Conservation (phyloP, 2,113 vertebrate species). For the Pavo muticus region DNA sequence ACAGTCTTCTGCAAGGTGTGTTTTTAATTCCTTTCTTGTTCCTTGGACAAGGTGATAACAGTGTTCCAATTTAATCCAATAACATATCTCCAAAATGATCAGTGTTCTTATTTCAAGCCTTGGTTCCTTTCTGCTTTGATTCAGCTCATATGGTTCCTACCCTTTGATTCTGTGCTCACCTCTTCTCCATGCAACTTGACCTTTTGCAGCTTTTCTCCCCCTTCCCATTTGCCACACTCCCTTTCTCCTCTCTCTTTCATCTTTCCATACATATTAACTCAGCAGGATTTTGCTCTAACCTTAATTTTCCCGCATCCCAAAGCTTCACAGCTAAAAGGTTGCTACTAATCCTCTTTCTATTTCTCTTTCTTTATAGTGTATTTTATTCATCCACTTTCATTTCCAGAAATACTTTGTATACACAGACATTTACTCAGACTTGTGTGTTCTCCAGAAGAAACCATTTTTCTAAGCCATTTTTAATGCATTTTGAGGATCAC, state of each 20-base stretch:
- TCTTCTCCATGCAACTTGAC: slow-evolving; percentile 71
- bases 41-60: slow-evolving; percentile 63
- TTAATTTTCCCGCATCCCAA: slow-evolving; percentile 68
- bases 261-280: slow-evolving; percentile 73
- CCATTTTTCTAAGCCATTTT: slow-evolving; percentile 70
- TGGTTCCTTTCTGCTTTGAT: slow-evolving; percentile 65
- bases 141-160: slow-evolving; percentile 44
- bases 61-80: slow-evolving; percentile 69
- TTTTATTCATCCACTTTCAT: slow-evolving; percentile 76
- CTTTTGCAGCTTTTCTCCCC: slow-evolving; percentile 66
- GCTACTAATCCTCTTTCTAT: slow-evolving; percentile 73
- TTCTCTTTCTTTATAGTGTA: slow-evolving; percentile 65
- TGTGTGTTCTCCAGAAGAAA: slow-evolving; percentile 66
- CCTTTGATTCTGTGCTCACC: slow-evolving; percentile 67
- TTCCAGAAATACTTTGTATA: slow-evolving; percentile 72
- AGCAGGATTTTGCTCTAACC: slow-evolving; percentile 63
- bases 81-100: slow-evolving; percentile 65
- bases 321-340: slow-evolving; percentile 75
- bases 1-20: background rate
- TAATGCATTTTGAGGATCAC: slow-evolving; percentile 69
- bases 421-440: slow-evolving; percentile 72
- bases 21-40: slow-evolving; percentile 64
- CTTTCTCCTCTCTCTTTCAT: slow-evolving; percentile 68
- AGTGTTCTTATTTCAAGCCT: slow-evolving; percentile 66
- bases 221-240: slow-evolving; percentile 63